Base-by-base conservation (phyloP, 2,113 vertebrate genomes). In the Zootoca vivipara region DNA sequence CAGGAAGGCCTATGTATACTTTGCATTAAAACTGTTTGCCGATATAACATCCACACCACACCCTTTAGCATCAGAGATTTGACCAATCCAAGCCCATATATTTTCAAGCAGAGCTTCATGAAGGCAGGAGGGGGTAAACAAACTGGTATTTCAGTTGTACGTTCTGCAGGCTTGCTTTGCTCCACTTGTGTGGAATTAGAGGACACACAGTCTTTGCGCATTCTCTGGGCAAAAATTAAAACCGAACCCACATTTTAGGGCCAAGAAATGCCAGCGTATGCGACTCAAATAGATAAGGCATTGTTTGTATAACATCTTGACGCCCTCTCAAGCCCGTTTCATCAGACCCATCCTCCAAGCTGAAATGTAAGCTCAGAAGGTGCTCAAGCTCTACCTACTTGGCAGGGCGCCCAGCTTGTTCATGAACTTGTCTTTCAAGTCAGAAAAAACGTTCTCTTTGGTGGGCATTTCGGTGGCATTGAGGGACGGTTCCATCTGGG, bases 341-440 rank as follows among this genome's bases (percentile, higher is more conserved):
- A 7, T 70, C 9, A 5, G 18, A 35, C 69, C 65, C 22, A 42
- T 2, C 22, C 18, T 74, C 35, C 56, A 26, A n/a, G 40, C 52
- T 26, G 58, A 77, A 67, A 52, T 46, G 30, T 18, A 20, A 24
- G 62, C 67, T 65, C 16, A 7, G 80, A 56, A 52, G 35, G 13
- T 35, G n/a, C 40, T 42, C 73, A 38, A 52, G 42, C 74, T 26
- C 26, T 65, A 97, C 98, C 97, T 90, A 98, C 98, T 75, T 92
- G 97, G 97, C 89, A 98, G 97, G 94, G 97, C 98, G 95, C 97
- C 97, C 73, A 98, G 96, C 94, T 98, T 96, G 7, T 98, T 98
- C 98, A 98, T 98, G 96, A 98, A 98, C 95, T 98, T 98, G 95
- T 98, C 91, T 95, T 97, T 98, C 91, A 98, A 93, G 90, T 98